These are phyloP conservation scores for Limanda limanda DNA, from an alignment of 2,113 vertebrate genomes.

Conservation along the genomic window DNA sequence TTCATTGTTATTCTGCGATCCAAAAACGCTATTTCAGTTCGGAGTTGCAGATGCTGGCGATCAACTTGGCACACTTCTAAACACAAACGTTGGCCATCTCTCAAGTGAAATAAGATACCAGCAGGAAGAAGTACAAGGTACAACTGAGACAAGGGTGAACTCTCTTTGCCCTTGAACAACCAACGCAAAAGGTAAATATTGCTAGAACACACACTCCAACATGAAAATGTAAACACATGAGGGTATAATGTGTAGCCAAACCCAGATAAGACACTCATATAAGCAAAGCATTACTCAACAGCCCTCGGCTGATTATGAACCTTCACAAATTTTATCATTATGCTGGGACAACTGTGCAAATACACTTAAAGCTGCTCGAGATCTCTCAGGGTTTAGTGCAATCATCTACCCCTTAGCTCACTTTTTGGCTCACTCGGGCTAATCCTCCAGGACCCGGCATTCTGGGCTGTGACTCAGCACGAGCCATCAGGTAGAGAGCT, in stretches of 20 bases:
- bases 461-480: slow-evolving; percentile 26
- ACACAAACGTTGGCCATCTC: neutral
- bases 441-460: slow-evolving; percentile 40
- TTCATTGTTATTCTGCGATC: neutral
- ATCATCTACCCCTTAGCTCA: slow-evolving; percentile 35
- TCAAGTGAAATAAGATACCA: slow-evolving; percentile 11
- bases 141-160: slow-evolving; percentile 43
- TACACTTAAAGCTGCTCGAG: slow-evolving; percentile 44
- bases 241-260: slow-evolving; percentile 57
- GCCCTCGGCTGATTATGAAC: slow-evolving; percentile 53
- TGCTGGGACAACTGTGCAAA: slow-evolving; percentile 64
- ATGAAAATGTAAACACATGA: slow-evolving; percentile 57
- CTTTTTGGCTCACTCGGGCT: slow-evolving; percentile 33
- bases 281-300: slow-evolving; percentile 63
- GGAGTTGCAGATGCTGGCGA: slow-evolving; percentile 15
- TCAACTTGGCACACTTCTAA: neutral
- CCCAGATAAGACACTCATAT: slow-evolving; percentile 62
- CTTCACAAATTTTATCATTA: slow-evolving; percentile 52
- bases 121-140: slow-evolving; percentile 35
- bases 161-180: slow-evolving; percentile 55
- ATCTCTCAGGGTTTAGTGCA: slow-evolving; percentile 43
- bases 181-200: slow-evolving; percentile 54
- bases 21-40: slow-evolving; percentile 4
- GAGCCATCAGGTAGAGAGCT: slow-evolving; percentile 34
- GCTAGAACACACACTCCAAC: slow-evolving; percentile 45